Percentiles rank a stretch among this genome's conserved stretches.
These are phyloP conservation scores for Thyatira batis DNA, from an alignment of 2,888 invertebrate genomes.

Conservation along the genomic window DNA sequence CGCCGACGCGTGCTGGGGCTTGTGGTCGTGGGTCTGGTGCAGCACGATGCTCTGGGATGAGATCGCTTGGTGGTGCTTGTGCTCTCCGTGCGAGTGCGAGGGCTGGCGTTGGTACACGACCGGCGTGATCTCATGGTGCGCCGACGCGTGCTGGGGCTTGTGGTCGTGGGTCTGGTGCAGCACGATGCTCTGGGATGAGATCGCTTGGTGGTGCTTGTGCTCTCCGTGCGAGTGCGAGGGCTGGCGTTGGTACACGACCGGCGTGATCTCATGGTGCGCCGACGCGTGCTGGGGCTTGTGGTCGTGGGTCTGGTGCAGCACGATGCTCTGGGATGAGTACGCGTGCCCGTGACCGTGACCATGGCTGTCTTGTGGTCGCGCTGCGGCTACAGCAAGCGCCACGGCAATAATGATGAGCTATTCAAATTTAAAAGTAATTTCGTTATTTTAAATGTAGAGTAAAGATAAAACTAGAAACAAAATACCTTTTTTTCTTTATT, in stretches of 20 bases:
- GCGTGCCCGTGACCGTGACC: slow-evolving; percentile 40
- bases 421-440: background rate
- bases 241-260: slow-evolving; percentile 9
- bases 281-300: slow-evolving; percentile 14
- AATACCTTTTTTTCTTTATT: no score
- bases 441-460: background rate
- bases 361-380: slow-evolving; percentile 24
- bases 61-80: slow-evolving; percentile 16
- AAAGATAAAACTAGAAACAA: no score
- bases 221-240: slow-evolving; percentile 9
- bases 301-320: slow-evolving; percentile 37
- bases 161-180: slow-evolving; percentile 15
- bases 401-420: slow-evolving; percentile 29
- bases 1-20: slow-evolving; percentile 12
- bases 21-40: slow-evolving; percentile 34
- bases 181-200: slow-evolving; percentile 7
- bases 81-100: slow-evolving; percentile 27
- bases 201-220: slow-evolving; percentile 4
- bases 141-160: slow-evolving; percentile 7
- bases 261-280: slow-evolving; percentile 14
- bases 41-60: slow-evolving; percentile 41
- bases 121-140: slow-evolving; percentile 14
- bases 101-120: slow-evolving; percentile 21
- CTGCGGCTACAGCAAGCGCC: slow-evolving; percentile 18
- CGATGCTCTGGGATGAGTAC: slow-evolving; percentile 47